Percentiles rank a stretch among this genome's conserved stretches.
phyloP scores from a whole-genome alignment of 2,888 invertebrate genomes.

The Chaitophorus viminalis region DNA sequence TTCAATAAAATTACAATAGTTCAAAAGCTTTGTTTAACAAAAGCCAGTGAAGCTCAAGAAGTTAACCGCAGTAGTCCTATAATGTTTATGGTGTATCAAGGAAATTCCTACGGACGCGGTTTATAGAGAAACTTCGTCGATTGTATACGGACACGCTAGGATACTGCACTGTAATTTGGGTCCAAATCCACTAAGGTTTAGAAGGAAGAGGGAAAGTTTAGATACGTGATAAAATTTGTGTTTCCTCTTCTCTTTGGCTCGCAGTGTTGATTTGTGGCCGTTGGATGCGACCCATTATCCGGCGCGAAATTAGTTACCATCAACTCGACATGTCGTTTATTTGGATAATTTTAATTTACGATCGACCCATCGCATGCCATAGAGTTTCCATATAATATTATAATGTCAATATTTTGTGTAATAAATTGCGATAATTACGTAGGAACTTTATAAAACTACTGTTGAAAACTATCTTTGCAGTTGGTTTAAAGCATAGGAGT shows the following conservation, averaged over 20 bases:
- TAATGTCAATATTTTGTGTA: slow-evolving; percentile 17
- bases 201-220: slow-evolving; percentile 41
- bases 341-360: slow-evolving; percentile 47
- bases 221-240: slow-evolving; percentile 52
- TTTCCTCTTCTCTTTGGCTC: not conserved
- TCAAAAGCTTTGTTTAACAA: not conserved
- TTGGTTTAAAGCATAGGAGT: not conserved
- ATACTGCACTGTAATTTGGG: slow-evolving; percentile 17
- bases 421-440: slow-evolving; percentile 11
- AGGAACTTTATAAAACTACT: not conserved
- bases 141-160: slow-evolving; percentile 29
- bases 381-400: not conserved
- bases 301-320: slow-evolving; percentile 53
- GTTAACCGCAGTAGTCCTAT: not conserved
- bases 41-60: not conserved
- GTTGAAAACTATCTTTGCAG: not conserved
- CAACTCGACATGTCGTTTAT: slow-evolving; percentile 42
- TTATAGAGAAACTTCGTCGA: slow-evolving; percentile 34
- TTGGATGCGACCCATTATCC: slow-evolving; percentile 50
- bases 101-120: slow-evolving; percentile 26
- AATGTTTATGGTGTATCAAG: slow-evolving; percentile 32
- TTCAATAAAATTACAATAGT: slow-evolving; percentile 34
- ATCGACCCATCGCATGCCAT: not conserved
- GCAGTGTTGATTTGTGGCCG: slow-evolving; percentile 46
- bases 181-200: slow-evolving; percentile 24